Evolutionary conservation across 2,113 vertebrate genomes (phyloP).

Genomic region (Peucedramus taeniatus): DNA sequence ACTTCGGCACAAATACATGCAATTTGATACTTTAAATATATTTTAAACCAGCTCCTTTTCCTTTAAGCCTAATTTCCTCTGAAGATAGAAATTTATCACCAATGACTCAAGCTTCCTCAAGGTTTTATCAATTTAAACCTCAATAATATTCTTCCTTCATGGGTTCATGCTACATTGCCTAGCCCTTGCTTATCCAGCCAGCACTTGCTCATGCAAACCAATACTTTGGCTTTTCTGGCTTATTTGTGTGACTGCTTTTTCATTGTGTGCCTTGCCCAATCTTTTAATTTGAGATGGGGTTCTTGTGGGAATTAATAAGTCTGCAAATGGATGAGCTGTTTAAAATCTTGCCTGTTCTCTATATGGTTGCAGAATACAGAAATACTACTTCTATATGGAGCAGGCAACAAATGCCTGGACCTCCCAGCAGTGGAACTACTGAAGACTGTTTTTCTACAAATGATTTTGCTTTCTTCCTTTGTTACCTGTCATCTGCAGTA

Average conservation of each 20-base stretch:
- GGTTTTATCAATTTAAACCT: conserved; percentile 23
- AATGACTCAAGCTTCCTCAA: conserved; percentile 4
- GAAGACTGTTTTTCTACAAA: not conserved
- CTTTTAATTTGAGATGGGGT: not conserved
- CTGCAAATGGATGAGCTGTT: not conserved
- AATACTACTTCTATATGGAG: not conserved
- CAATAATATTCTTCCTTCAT: not conserved
- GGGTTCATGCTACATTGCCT: not conserved
- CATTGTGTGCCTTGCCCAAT: not conserved
- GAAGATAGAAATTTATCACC: not conserved
- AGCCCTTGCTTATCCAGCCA: not conserved
- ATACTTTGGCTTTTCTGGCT: not conserved
- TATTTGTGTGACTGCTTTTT: not conserved
- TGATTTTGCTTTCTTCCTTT: not conserved
- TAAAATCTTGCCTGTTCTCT: not conserved
- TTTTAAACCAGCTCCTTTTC: not conserved
- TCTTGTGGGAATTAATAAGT: not conserved
- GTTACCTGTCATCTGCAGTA: not conserved
- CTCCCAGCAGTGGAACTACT: not conserved
- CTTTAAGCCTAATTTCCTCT: conserved; percentile 21
- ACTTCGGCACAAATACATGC: not conserved
- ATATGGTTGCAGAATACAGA: not conserved
- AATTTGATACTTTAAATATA: conserved; percentile 24
- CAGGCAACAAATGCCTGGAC: not conserved
- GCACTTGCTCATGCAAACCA: not conserved